Evolutionary conservation across 2,113 vertebrate species (phyloP), one percentile per base, ranked within the genome.

Genomic region (Gambusia affinis): DNA sequence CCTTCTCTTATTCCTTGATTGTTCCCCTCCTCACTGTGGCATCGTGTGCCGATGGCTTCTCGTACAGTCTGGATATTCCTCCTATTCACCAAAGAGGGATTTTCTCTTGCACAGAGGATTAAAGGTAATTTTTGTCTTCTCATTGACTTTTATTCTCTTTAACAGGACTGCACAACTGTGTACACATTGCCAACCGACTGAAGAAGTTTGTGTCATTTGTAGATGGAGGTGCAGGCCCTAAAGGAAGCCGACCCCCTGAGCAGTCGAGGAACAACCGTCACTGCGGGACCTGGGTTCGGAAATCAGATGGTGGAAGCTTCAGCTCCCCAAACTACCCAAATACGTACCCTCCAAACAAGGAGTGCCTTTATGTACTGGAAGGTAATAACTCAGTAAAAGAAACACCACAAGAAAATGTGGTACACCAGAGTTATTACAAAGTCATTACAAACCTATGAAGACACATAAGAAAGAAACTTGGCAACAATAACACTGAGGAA

Each of bases 351-450:
- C 95, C 97, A 67, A 98, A 98, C 88, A 97, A 97, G 81, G 97
- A 99, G 84, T 99, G 98, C 81, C 91, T 98, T 86, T 99, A 97
- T 61, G 95, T 99, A 74, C 94, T 99, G 87, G 98, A 99, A 97
- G 98, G 97, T 99, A 96, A 44, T 39, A 44, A 44, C 4, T 19
- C 44, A 19, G 44, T 6, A 19, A 47, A 47, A 47, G 1, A 47
- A 47, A 17, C 19, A 47, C 44, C 44, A 47, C 1, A 4, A 47
- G 44, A 47, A 47, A 47, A 47, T 47, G 44, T 47, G 44, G 44
- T 6, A 47, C 44, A 47, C 5, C 44, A 17, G 44, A 1, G 15
- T 47, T 0, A 15, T 47, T 17, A 6, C 44, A 47, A 47, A 47
- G 15, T 17, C 3, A 17, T 47, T 47, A 19, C 42, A 44, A 42